Percentiles rank a stretch among this genome's conserved stretches.
Evolutionary conservation across 2,797 vertebrate species (phyloP).

Genomic region (Crotalus adamanteus): DNA sequence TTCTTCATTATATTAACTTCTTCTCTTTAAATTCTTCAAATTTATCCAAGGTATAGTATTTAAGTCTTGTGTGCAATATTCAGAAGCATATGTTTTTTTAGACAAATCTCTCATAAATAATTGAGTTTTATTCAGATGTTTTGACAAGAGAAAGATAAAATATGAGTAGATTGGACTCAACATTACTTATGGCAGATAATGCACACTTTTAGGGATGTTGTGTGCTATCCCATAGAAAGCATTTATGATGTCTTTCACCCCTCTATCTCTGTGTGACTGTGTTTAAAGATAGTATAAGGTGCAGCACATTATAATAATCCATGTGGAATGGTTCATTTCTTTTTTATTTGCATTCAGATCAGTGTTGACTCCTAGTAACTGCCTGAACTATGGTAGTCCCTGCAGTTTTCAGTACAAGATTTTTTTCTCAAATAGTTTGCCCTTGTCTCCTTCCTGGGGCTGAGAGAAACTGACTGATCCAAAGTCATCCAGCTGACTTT

Average conservation of each 20-base stretch:
- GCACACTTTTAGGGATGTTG: not conserved
- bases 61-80: not conserved
- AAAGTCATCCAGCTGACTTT: not conserved
- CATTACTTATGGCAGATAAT: not conserved
- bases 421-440: not conserved
- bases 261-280: too few relatives aligned
- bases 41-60: not conserved
- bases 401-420: not conserved
- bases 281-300: not conserved
- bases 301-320: not conserved
- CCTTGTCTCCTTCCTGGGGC: not conserved
- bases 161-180: not conserved
- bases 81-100: not conserved
- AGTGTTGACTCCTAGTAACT: not conserved
- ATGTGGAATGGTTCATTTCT: not conserved
- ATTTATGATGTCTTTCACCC: not conserved
- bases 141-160: not conserved
- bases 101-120: not conserved
- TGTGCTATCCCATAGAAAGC: not conserved
- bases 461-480: not conserved
- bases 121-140: not conserved
- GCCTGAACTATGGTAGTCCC: not conserved
- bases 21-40: not conserved
- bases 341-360: not conserved
- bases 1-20: not conserved